phyloP scores from a whole-genome alignment of 2,113 vertebrate genomes.

The Narcine bancroftii region DNA sequence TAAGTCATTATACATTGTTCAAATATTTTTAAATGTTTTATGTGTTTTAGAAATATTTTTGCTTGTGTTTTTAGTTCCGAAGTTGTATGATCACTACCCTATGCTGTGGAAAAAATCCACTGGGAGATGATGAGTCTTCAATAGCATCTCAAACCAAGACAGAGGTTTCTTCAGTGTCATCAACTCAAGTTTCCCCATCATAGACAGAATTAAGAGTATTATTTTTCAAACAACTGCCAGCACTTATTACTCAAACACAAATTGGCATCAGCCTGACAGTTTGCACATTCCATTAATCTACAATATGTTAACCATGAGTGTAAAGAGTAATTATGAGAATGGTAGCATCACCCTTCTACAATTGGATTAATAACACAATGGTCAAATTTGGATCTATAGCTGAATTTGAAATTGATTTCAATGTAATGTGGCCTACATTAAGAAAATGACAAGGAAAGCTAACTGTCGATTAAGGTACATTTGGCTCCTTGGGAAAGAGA shows the following conservation, averaged over 20 bases:
- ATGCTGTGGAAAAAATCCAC: slow-evolving; percentile 65
- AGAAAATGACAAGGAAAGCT: not conserved
- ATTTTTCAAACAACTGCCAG: not conserved
- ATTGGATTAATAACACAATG: not conserved
- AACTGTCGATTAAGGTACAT: not conserved
- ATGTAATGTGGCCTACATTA: not conserved
- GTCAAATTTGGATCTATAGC: no score
- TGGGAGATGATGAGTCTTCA: slow-evolving; percentile 59
- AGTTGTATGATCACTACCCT: slow-evolving; percentile 70
- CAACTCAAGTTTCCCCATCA: slow-evolving; percentile 56
- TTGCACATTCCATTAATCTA: not conserved
- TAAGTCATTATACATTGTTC: no score
- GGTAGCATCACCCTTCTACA: no score
- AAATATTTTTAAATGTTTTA: no score
- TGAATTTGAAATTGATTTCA: not conserved
- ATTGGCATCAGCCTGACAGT: not conserved
- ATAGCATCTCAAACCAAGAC: slow-evolving; percentile 64
- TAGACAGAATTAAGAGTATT: slow-evolving; percentile 37
- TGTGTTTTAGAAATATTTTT: no score
- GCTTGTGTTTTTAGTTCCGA: slow-evolving; percentile 59
- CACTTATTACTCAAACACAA: not conserved
- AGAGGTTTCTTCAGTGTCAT: slow-evolving; percentile 64
- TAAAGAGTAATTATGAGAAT: no score
- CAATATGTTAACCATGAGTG: no score
- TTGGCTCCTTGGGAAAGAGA: not conserved